Conservation (phyloP, 2,113 vertebrate species). For the Psilopsiagon aurifrons region DNA sequence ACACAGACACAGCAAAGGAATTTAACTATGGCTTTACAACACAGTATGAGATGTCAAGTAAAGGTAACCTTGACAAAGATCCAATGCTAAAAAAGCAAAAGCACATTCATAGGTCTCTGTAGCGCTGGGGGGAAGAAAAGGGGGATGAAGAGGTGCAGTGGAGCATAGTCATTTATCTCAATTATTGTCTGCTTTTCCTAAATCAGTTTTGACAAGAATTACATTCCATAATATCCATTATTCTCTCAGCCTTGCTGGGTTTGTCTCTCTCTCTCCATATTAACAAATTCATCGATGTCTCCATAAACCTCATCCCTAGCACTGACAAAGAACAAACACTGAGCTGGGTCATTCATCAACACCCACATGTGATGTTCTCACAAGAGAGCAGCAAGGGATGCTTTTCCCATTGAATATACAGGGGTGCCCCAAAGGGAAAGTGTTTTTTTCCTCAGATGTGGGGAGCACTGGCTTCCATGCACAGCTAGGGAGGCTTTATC, state of each 20-base stretch:
- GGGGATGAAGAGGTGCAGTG: background rate
- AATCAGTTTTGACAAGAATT: slow-evolving; percentile 57
- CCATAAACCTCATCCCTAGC: background rate
- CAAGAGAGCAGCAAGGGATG: background rate
- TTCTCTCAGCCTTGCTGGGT: background rate
- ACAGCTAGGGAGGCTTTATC: background rate
- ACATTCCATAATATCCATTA: slow-evolving; percentile 24
- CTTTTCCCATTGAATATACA: background rate
- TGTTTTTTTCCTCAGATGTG: background rate
- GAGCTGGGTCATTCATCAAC: background rate
- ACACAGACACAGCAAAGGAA: background rate
- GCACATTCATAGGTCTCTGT: background rate
- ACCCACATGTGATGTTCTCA: accelerated
- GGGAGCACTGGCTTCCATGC: background rate
- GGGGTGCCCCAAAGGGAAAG: background rate
- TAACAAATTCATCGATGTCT: background rate
- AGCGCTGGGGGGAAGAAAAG: background rate
- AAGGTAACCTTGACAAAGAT: slow-evolving; percentile 24
- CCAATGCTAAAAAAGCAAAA: background rate
- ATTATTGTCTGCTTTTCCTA: slow-evolving; percentile 52
- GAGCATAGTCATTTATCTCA: slow-evolving; percentile 56
- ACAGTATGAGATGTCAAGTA: background rate
- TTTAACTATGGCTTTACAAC: background rate
- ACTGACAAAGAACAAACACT: background rate
- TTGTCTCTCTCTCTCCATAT: background rate